A percentile compares a stretch with the other conserved stretches of the same genome.
These are phyloP conservation scores for Coryphaenoides rupestris DNA, from an alignment of 2,113 vertebrate species.

Conservation along the genomic window DNA sequence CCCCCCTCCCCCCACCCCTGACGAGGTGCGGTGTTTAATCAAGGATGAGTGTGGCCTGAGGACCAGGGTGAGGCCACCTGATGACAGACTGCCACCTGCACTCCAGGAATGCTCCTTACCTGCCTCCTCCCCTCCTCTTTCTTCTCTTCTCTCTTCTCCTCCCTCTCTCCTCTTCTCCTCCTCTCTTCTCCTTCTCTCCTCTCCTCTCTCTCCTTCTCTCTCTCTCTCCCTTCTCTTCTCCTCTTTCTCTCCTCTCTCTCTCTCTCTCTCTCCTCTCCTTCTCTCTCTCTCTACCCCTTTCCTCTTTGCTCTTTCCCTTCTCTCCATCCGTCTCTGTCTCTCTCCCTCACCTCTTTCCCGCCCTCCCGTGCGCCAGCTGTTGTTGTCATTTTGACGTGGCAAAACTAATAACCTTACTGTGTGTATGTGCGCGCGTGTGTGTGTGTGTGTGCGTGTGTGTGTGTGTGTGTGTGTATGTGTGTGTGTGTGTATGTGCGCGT, in stretches of 20 bases:
- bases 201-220: slow-evolving; percentile 6
- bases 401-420: no score
- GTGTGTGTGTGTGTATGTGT: no score
- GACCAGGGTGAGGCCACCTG: slow-evolving; percentile 20
- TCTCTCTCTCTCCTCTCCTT: slow-evolving; percentile 11
- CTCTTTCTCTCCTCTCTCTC: slow-evolving; percentile 1
- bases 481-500: no score
- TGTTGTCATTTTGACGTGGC: no score
- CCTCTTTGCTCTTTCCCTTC: neutral
- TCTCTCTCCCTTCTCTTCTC: neutral
- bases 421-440: neutral
- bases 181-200: neutral
- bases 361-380: slow-evolving; percentile 56
- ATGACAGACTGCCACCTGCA: slow-evolving; percentile 24
- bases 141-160: neutral
- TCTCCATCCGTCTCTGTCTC: neutral
- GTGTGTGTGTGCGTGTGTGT: no score
- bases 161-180: neutral
- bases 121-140: neutral
- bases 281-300: slow-evolving; percentile 4
- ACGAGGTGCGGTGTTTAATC: slow-evolving; percentile 40
- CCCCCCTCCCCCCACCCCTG: slow-evolving; percentile 6
- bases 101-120: slow-evolving; percentile 24
- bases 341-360: neutral
- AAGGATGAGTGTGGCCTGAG: slow-evolving; percentile 39